Evolutionary conservation across 1,140 invertebrate genomes (phyloP).

Genomic region (Drosophila novamexicana): DNA sequence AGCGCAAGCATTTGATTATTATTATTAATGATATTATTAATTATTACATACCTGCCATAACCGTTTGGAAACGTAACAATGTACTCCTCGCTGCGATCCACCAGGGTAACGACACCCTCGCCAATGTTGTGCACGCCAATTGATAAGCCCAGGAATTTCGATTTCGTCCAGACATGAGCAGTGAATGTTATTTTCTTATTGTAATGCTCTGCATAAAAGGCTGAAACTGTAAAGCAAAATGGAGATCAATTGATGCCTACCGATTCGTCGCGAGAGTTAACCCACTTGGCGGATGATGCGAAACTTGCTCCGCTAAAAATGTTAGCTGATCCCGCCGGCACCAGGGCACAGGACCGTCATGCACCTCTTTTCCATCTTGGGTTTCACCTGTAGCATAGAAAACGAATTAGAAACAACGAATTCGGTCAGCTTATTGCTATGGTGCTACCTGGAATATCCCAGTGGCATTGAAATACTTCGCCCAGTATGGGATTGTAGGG

Average conservation of each 20-base stretch:
- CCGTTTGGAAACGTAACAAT: constrained; percentile 97
- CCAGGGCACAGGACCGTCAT: constrained; percentile 93
- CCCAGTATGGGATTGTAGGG: constrained; percentile 99
- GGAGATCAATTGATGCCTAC: background rate
- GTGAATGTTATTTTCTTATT: constrained; percentile 95
- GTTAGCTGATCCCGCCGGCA: constrained; percentile 91
- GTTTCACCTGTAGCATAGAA: constrained; percentile 47
- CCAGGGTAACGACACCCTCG: constrained; percentile 91
- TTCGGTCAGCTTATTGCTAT: no score
- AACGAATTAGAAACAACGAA: background rate
- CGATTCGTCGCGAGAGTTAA: background rate
- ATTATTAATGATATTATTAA: no score
- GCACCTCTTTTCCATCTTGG: constrained; percentile 81
- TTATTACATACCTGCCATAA: constrained; percentile 90
- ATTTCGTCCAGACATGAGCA: constrained; percentile 98
- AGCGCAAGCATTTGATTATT: background rate
- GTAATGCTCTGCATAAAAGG: constrained; percentile 98
- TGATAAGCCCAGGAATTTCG: constrained; percentile 98
- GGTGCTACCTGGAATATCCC: constrained; percentile 87
- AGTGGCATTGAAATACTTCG: constrained; percentile 96
- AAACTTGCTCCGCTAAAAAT: constrained; percentile 99
- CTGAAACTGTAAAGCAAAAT: constrained; percentile 89
- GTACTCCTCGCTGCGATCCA: constrained; percentile 96
- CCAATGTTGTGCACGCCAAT: constrained; percentile 96
- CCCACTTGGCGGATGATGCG: constrained; percentile 98